Evolutionary conservation across 2,888 invertebrate genomes (phyloP).

Genomic region (Choreutis nemorana): DNA sequence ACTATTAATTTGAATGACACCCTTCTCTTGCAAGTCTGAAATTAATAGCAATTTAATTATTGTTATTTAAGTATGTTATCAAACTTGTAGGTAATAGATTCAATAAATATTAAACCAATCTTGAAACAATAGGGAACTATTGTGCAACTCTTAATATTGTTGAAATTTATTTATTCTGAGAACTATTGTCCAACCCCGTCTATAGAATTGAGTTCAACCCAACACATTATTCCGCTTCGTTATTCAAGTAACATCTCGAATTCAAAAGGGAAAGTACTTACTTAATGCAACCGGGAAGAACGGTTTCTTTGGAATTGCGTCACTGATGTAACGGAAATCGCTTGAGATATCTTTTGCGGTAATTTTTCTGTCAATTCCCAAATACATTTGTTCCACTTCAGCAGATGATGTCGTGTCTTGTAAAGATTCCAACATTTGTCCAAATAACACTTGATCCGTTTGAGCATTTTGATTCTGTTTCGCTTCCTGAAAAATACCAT

Average conservation of each 20-base stretch:
- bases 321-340: slow-evolving; percentile 59
- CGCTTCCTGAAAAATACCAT: slow-evolving; percentile 24
- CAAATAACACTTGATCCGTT: slow-evolving; percentile 20
- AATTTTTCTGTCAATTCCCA: slow-evolving; percentile 51
- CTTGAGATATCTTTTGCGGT: slow-evolving; percentile 47
- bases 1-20: slow-evolving; percentile 64
- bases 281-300: slow-evolving; percentile 59
- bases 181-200: too few species aligned
- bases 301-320: slow-evolving; percentile 48
- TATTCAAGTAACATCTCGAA: background rate
- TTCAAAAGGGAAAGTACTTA: slow-evolving; percentile 30
- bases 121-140: too few species aligned
- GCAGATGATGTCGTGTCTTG: slow-evolving; percentile 21
- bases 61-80: too few species aligned
- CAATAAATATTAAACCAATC: too few species aligned
- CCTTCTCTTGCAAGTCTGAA: slow-evolving; percentile 33
- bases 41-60: slow-evolving; percentile 9
- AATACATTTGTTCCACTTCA: slow-evolving; percentile 34
- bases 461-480: slow-evolving; percentile 9
- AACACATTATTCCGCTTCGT: too few species aligned
- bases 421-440: slow-evolving; percentile 39
- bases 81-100: too few species aligned
- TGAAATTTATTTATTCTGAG: background rate
- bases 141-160: too few species aligned
- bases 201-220: too few species aligned